Base-by-base conservation (phyloP, 2,113 vertebrate species). In the Mellivora capensis region DNA sequence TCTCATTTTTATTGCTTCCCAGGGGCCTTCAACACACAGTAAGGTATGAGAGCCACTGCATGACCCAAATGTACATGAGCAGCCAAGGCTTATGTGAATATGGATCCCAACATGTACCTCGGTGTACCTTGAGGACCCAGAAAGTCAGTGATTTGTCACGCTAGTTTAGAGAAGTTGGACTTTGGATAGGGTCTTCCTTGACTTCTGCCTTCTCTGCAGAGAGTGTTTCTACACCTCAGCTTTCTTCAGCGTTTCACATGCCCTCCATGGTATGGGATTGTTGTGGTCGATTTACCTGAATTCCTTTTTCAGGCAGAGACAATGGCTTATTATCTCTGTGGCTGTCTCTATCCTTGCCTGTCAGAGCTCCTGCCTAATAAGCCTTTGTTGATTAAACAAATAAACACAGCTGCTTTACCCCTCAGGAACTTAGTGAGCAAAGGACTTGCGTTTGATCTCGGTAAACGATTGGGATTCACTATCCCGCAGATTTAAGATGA, bases 361-460 rank as follows among this genome's bases (percentile, higher is more conserved):
- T 54, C 47, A 96, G 52, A 62, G 3, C 62, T 13, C 1, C 37
- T 80, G 29, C 31, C 88, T 72, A 82, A 86, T 83, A 93, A 67
- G 74, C 25, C 34, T 85, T 54, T 95, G 71, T 47, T 91, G 57
- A 77, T 86, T 91, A 81, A 87, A 52, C 87, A 90, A 95, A 88
- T 69, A 95, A 93, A 77, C 31, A 42, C 29, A 85, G 42, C 44
- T 91, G 44, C 8, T 84, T 97, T 85, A 76, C 13, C 9, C 49
- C 67, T 49, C 6, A 74, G 64, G n/a, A 69, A 77, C 15, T 80
- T 59, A 69, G 5, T 7, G 69, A 89, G 23, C 37, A n/a, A 90
- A 91, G 23, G 57, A 15, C 52, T 87, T 54, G 64, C 54, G 81
- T 25, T 81, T 61, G 29, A 44, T 94, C 71, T 92, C 42, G 57